These are phyloP conservation scores for Albula goreensis DNA, from an alignment of 2,113 vertebrate species.

Conservation along the genomic window DNA sequence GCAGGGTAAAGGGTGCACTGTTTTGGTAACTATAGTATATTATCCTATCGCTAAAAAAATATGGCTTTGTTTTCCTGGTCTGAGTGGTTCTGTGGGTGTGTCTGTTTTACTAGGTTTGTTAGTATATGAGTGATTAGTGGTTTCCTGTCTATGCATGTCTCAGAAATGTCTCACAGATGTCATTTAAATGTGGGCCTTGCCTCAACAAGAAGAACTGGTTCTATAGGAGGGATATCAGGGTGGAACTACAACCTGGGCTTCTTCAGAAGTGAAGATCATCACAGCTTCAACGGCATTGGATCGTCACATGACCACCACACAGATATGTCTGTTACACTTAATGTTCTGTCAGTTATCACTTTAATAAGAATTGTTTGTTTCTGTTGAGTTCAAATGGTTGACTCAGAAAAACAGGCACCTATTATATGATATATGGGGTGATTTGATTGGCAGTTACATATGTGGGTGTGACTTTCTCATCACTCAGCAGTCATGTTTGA, in stretches of 20 bases:
- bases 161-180: conserved; percentile 4
- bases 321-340: too few relatives aligned
- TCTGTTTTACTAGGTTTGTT: not conserved
- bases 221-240: not conserved
- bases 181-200: not conserved
- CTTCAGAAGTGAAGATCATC: not conserved
- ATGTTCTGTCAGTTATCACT: not conserved
- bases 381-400: too few relatives aligned
- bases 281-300: not conserved
- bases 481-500: too few relatives aligned
- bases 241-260: not conserved
- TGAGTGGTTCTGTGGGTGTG: not conserved
- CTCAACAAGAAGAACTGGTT: not conserved
- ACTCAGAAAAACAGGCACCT: too few relatives aligned
- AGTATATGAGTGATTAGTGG: conserved; percentile 1
- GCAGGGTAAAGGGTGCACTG: not conserved
- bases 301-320: too few relatives aligned
- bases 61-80: not conserved
- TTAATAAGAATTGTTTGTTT: too few relatives aligned
- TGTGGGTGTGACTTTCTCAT: too few relatives aligned
- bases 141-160: not conserved
- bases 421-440: too few relatives aligned
- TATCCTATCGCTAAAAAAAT: not conserved
- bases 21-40: not conserved
- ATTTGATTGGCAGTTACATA: too few relatives aligned